Evolutionary conservation across 2,113 vertebrate genomes (phyloP), one percentile per base, ranked within the genome.

Genomic region (Recurvirostra avosetta): DNA sequence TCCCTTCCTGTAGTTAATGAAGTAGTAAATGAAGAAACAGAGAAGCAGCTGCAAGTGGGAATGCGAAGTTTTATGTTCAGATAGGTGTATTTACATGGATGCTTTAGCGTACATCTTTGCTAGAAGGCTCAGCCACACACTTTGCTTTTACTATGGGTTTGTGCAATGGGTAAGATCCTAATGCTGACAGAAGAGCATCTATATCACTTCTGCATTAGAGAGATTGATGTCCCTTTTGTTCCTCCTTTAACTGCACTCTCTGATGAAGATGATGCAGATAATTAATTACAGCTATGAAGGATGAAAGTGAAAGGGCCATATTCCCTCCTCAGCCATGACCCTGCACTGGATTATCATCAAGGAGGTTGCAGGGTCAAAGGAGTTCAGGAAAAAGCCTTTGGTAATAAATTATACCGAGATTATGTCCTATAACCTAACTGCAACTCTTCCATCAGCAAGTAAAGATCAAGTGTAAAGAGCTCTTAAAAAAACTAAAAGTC

Each of bases 221-320:
- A 88, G 79, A 84, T 53, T 61, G 65, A 92, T 84, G 63, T 50
- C 25, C 43, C 70, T 94, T 94, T 97, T 94, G 76, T 79, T 92
- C 62, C 56, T 79, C 40, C 40, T 80, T 91, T 91, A 85, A 45
- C 71, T 34, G 78, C 78, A 72, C 73, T 92, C 88, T 49, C 52
- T 70, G 73, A 81, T 61, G 68, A 96, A 70, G 86, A 91, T 86
- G 47, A 72, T 82, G 73, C 62, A 92, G 70, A 53, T 38, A 95
- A 96, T 97, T 91, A 97, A 96, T 93, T 89, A 82, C 12, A 82
- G 25, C 61, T 92, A 58, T 90, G 84, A 92, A 94, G 73, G 96
- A 78, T 80, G 83, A 75, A 94, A 96, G 36, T 59, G 86, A 55
- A 90, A 87, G 80, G 32, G 25, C 49, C n/a, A 53, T 61, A 73